These are phyloP conservation scores for Lamproptera curius DNA, from an alignment of 2,888 invertebrate species.

Conservation along the genomic window DNA sequence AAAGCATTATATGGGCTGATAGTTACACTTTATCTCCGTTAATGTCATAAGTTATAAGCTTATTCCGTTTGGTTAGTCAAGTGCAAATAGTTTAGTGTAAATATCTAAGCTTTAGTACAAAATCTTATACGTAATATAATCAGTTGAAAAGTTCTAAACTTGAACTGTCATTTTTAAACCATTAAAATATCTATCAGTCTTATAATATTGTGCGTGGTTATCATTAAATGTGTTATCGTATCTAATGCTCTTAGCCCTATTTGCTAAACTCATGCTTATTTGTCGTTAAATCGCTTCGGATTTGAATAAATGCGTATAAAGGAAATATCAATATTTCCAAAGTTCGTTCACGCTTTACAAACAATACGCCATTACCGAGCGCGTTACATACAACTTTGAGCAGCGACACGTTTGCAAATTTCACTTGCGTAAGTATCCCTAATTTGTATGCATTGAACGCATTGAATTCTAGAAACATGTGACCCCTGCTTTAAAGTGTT, in stretches of 20 bases:
- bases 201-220: not conserved
- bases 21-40: not conserved
- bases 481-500: conserved; percentile 10
- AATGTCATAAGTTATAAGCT: not conserved
- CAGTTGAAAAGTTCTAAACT: not conserved
- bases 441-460: conserved; percentile 18
- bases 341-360: conserved; percentile 18
- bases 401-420: conserved; percentile 18
- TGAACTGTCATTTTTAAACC: not conserved
- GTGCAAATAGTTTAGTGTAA: not conserved
- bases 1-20: not conserved
- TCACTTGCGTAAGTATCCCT: conserved; percentile 18
- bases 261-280: no score
- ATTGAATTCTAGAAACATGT: conserved; percentile 19
- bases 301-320: conserved; percentile 17
- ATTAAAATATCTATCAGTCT: not conserved
- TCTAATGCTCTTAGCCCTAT: not conserved
- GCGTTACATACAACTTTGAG: conserved; percentile 10
- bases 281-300: no score
- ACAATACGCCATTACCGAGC: conserved; percentile 19
- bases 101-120: not conserved
- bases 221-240: not conserved
- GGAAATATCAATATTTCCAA: conserved; percentile 16
- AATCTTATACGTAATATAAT: not conserved
- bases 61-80: not conserved